Conservation (phyloP, 2,113 vertebrate species). For the Nettapus auritus region DNA sequence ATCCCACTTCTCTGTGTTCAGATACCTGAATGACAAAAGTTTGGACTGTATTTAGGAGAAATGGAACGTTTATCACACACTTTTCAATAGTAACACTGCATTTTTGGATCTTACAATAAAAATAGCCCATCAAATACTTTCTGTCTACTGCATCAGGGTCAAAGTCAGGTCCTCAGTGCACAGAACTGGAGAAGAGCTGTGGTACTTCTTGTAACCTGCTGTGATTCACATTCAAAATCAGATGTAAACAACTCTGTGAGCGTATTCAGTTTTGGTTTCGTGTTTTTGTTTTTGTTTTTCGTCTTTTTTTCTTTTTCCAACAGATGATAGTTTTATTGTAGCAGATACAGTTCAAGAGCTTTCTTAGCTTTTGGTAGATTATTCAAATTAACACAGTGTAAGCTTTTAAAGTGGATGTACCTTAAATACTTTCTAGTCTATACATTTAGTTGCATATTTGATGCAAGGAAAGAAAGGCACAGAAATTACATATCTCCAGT, state of each 20-base stretch:
- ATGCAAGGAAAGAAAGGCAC: not conserved
- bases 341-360: not conserved
- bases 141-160: not conserved
- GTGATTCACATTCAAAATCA: not conserved
- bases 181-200: not conserved
- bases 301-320: not conserved
- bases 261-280: not conserved
- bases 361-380: not conserved
- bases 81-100: not conserved
- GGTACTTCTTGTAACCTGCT: not conserved
- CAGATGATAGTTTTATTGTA: not conserved
- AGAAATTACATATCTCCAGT: not conserved
- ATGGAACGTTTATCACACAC: fast-evolving
- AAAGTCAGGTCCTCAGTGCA: not conserved
- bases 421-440: not conserved
- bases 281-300: not conserved
- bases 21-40: not conserved
- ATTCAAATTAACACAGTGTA: conserved; percentile 34
- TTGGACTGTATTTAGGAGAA: not conserved
- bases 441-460: not conserved
- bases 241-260: not conserved
- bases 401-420: conserved; percentile 25
- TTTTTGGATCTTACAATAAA: not conserved
- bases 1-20: not conserved
- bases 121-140: not conserved